Base-by-base conservation (phyloP, 2,888 invertebrate genomes). In the Limulus polyphemus region DNA sequence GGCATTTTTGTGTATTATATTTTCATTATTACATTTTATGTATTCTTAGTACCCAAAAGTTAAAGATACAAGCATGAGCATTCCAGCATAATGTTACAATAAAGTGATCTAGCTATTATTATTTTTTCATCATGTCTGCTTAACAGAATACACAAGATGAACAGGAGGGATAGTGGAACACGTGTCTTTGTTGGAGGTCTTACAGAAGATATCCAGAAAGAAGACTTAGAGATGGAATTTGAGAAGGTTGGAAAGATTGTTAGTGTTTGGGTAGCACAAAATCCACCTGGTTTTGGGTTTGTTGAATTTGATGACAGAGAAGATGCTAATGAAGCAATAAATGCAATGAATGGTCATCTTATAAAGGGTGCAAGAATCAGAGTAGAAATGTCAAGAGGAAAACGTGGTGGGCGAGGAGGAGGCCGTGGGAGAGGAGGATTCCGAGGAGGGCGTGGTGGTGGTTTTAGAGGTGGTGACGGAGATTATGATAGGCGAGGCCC, bases 251-350 rank as follows among this genome's bases (percentile, higher is more conserved):
- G 67, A 5, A 56, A 56, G 48, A 51, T 67, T 10, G 65, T 60
- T 11, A 67, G 62, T 32, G 59, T 67, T 10, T 67, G 67, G 67
- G 67, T 67, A 12, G 67, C 67, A 16, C 64, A 63, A 12, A 67
- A 67, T 52, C 91, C 91, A 71, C 91, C 91, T 71, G 91, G 92
- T 74, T 93, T 92, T 79, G 92, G 91, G 68, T 92, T 92, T 81
- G 88, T 92, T 77, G 91, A 92, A 79, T 93, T 90, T 79, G 85
- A 87, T 76, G 88, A 87, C 78, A 83, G 85, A 77, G 85, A 86
- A 75, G 91, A 92, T 79, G 92, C 92, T 52, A 88, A 90, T 76
- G 85, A 87, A 74, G 92, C 92, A 67, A 90, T 90, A 79, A 87
- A 85, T 77, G 86, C 85, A 74, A 83, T 92, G 80, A 91, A 92